These are phyloP conservation scores for Drosophila bipectinata DNA, from an alignment of 1,140 invertebrate genomes.

Conservation along the genomic window DNA sequence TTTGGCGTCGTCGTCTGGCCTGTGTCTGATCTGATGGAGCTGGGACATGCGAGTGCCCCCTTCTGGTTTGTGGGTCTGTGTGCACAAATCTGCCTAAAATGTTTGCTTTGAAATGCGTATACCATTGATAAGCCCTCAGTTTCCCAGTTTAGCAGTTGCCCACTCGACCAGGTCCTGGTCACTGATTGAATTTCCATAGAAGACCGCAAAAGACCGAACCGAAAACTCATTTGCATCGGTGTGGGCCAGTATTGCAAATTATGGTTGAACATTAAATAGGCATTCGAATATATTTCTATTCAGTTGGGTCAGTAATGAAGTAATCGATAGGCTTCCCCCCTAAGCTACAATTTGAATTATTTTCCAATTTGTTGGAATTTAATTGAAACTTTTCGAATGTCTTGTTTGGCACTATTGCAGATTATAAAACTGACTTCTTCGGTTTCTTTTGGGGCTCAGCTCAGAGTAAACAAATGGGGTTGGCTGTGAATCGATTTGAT, in stretches of 20 bases:
- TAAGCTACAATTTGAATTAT: conserved; percentile 2
- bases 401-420: not conserved
- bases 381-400: conserved; percentile 33
- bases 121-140: conserved; percentile 67
- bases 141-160: conserved; percentile 24
- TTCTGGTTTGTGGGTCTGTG: conserved; percentile 9
- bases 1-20: not conserved
- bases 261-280: conserved; percentile 74
- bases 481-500: conserved; percentile 7
- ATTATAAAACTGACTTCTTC: conserved; percentile 6
- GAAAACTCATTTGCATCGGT: conserved; percentile 13
- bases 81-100: conserved; percentile 71
- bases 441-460: conserved; percentile 13
- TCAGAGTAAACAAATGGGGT: conserved; percentile 25
- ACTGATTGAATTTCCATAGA: conserved; percentile 70
- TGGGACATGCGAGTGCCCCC: not conserved
- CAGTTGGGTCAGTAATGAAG: conserved; percentile 33
- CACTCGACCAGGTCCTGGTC: conserved; percentile 27
- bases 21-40: conserved; percentile 2
- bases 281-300: conserved; percentile 19
- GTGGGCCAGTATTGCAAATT: conserved; percentile 49
- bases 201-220: conserved; percentile 43
- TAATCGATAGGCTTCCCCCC: conserved; percentile 15
- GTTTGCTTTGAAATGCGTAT: conserved; percentile 80
- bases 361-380: conserved; percentile 26